Evolutionary conservation across 2,113 vertebrate species (phyloP).

Genomic region (Neotragus moschatus): DNA sequence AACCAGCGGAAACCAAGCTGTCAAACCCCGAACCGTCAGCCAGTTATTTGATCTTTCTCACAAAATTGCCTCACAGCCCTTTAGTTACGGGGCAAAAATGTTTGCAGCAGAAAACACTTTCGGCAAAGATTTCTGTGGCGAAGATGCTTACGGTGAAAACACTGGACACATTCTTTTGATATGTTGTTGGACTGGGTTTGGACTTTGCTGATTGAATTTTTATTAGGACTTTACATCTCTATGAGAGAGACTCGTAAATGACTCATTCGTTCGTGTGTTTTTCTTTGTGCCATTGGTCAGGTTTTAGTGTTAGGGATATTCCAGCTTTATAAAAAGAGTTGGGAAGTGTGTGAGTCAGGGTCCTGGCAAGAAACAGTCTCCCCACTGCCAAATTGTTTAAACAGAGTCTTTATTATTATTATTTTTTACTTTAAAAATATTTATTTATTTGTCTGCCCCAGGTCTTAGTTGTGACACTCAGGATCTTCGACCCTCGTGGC

Average conservation of each 20-base stretch:
- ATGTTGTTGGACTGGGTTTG: not conserved
- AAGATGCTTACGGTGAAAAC: not conserved
- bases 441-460: not conserved
- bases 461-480: not conserved
- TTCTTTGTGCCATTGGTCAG: not conserved
- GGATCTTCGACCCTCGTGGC: not conserved
- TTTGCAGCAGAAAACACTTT: not conserved
- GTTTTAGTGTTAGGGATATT: not conserved
- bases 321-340: not conserved
- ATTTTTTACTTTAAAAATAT: not conserved
- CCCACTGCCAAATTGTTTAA: not conserved
- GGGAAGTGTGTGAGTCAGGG: not conserved
- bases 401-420: not conserved
- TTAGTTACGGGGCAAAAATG: not conserved
- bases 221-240: not conserved
- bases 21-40: not conserved
- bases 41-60: not conserved
- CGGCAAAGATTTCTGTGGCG: not conserved
- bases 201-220: conserved; percentile 16
- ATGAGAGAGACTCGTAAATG: not conserved
- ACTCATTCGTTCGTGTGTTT: not conserved
- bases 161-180: not conserved
- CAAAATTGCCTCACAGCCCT: not conserved
- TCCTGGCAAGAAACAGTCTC: not conserved
- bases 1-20: not conserved